Evolutionary conservation across 1,140 invertebrate genomes (phyloP).

Genomic region (Heliconius eleuchia): DNA sequence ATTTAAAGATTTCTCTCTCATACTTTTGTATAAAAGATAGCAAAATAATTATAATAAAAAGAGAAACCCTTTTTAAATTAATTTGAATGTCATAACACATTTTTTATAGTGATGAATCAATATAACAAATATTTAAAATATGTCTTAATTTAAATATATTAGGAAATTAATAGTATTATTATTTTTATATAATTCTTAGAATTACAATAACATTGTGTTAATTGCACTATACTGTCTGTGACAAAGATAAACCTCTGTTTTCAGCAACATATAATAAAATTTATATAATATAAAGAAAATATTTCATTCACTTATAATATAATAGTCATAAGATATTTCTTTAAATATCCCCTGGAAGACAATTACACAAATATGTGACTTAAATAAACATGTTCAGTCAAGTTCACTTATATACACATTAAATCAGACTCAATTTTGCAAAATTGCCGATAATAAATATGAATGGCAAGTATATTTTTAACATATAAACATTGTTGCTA

Average conservation of each 20-base stretch:
- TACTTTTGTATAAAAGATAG: no score
- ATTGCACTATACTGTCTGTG: slow-evolving; percentile 57
- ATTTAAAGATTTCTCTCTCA: no score
- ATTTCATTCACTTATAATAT: slow-evolving; percentile 24
- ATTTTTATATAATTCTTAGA: slow-evolving; percentile 29
- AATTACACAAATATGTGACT: slow-evolving; percentile 40
- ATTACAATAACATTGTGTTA: slow-evolving; percentile 34
- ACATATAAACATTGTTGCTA: neutral
- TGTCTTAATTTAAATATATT: slow-evolving; percentile 8
- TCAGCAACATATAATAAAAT: slow-evolving; percentile 56
- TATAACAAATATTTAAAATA: neutral
- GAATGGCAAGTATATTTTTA: slow-evolving; percentile 41
- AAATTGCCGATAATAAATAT: slow-evolving; percentile 36
- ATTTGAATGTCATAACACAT: neutral
- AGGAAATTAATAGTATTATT: neutral
- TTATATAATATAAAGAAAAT: slow-evolving; percentile 41
- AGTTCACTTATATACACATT: slow-evolving; percentile 38
- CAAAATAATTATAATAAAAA: neutral
- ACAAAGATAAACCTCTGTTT: slow-evolving; percentile 58
- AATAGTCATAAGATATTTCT: slow-evolving; percentile 33
- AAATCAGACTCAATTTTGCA: slow-evolving; percentile 39
- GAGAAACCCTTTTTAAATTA: neutral
- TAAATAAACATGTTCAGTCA: slow-evolving; percentile 42
- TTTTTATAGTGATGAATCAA: neutral
- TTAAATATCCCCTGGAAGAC: slow-evolving; percentile 67